Percentiles rank a stretch among this genome's conserved stretches.
phyloP scores from a whole-genome alignment of 2,113 vertebrate genomes.

The Solea solea region DNA sequence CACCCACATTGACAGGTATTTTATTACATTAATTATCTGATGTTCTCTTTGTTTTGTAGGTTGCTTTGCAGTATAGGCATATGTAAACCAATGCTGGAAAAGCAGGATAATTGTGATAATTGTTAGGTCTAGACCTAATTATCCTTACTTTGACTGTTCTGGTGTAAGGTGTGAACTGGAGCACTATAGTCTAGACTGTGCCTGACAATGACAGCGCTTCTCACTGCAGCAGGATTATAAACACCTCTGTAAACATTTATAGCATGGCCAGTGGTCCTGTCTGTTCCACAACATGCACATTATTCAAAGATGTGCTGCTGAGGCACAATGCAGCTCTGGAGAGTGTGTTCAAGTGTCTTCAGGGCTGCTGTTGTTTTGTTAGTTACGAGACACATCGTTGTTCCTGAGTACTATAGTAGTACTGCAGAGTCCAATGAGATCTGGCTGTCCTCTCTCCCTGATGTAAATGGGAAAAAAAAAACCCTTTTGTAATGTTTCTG shows the following conservation, averaged over 20 bases:
- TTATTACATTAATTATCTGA: too few relatives aligned
- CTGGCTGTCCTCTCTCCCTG: too few relatives aligned
- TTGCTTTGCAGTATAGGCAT: too few relatives aligned
- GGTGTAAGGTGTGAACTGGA: too few relatives aligned
- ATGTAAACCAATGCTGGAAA: too few relatives aligned
- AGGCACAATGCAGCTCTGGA: neutral
- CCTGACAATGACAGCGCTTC: constrained; percentile 6
- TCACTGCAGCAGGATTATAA: constrained; percentile 4
- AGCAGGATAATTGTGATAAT: too few relatives aligned
- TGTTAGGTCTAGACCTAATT: too few relatives aligned
- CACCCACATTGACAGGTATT: too few relatives aligned
- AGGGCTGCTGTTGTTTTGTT: neutral
- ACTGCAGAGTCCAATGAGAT: too few relatives aligned
- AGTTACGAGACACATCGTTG: too few relatives aligned
- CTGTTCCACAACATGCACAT: constrained; percentile 13
- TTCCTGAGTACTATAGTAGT: neutral
- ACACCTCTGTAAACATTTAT: neutral
- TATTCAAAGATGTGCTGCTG: constrained; percentile 14
- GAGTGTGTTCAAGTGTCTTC: neutral
- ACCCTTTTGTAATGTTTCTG: constrained; percentile 10
- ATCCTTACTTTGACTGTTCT: too few relatives aligned
- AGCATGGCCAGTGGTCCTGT: neutral
- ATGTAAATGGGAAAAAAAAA: constrained; percentile 21
- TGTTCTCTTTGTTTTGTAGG: too few relatives aligned
- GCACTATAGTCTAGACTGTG: neutral